Conservation (phyloP, 2,888 invertebrate species). For the Ellobium chinense region DNA sequence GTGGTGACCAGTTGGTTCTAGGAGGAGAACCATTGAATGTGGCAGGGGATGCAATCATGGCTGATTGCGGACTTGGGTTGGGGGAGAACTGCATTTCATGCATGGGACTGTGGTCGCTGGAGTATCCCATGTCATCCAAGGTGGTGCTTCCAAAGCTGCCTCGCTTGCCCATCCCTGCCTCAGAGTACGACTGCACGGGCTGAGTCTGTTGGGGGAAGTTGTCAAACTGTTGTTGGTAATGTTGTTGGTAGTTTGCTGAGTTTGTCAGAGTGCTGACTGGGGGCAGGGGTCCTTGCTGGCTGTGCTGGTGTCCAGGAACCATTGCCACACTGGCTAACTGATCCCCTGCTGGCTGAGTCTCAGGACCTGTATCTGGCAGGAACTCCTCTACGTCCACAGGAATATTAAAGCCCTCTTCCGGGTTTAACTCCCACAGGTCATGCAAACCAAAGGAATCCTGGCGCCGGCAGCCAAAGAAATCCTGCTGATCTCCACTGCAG, state of each 20-base stretch:
- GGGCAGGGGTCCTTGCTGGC: background rate
- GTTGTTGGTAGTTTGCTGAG: background rate
- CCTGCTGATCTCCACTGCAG: background rate
- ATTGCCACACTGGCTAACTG: background rate
- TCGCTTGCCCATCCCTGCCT: background rate
- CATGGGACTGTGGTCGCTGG: conserved; percentile 18
- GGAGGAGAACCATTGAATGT: conserved; percentile 16
- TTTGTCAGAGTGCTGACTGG: background rate
- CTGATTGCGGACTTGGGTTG: background rate
- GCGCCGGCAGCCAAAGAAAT: background rate
- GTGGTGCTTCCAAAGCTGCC: conserved; percentile 17
- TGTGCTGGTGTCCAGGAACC: background rate
- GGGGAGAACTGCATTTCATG: conserved; percentile 16
- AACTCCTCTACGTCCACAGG: conserved; percentile 16
- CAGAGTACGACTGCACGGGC: background rate
- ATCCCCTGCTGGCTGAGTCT: background rate
- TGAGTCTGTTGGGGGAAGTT: background rate
- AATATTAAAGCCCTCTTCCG: background rate
- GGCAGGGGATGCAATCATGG: conserved; percentile 2
- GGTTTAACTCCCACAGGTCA: background rate
- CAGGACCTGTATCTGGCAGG: background rate
- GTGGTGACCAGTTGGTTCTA: conserved; percentile 14
- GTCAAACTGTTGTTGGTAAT: background rate
- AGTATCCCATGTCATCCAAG: background rate
- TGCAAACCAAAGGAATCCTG: background rate